Base-by-base conservation (phyloP, 2,888 invertebrate species). In the Rhagophthalmus giganteus region DNA sequence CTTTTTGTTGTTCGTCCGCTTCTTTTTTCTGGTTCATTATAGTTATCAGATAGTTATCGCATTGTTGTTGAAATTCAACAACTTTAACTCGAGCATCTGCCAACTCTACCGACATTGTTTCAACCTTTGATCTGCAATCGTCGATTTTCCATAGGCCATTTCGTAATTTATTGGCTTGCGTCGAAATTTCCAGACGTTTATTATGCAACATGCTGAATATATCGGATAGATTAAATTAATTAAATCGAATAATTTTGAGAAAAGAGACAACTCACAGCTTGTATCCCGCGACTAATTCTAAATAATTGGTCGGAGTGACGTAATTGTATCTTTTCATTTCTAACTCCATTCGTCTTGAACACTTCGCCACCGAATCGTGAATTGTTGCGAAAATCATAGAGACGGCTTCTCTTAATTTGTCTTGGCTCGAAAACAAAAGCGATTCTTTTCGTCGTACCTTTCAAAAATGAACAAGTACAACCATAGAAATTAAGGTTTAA, bases 141-240 rank as follows among this genome's bases (percentile, higher is more conserved):
- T 91, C 88, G 45, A 94, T 90, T 76, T 94, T 94, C 33, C 83
- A 86, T 35, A 94, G 76, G 3, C 94, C 94, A 68, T 86, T 90
- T 30, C 87, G 76, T 14, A 94, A 76, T 70, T 91, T 91, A 72
- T 88, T 87, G 1, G 90, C 87, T 60, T 86, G 84, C 8, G 82
- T 72, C 0, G 88, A 83, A 14, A 90, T 76, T 67, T 88, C 87
- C 7, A 74, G 69, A 8, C 91, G 81, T 70, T 94, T 94, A 38
- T 76, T 73, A 32, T 79, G 79, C 25, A 94, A 72, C 78, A 92
- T 84, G 48, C 88, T 89, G 67, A 38, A 45, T 26, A 31, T 7
- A 20, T 10, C 16, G 4, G 6, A 20, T 15, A 8, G 8, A 26
- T 11, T n/a, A 47, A 32, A 32, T 39, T 12, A 14, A n/a, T n/a